Evolutionary conservation across 2,888 invertebrate species (phyloP), one percentile per base, ranked within the genome.

Genomic region (Xestoiulus laeticollis): DNA sequence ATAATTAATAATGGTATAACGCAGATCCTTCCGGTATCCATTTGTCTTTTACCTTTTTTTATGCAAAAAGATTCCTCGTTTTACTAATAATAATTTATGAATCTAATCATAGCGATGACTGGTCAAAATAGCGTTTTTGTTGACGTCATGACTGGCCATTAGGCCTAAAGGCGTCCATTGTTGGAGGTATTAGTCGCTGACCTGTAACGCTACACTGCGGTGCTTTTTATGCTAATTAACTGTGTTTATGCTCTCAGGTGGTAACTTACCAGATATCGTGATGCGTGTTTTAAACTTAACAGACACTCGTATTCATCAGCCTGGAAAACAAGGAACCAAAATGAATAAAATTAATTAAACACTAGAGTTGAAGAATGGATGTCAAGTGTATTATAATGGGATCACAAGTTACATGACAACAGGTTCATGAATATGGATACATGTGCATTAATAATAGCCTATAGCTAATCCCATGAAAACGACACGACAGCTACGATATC

Each of bases 291-390:
- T 5, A 98, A 93, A 91, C 97, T 97, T 92, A 97, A 96, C 93
- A 98, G 94, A 92, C 97, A 97, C 89, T 97, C 96, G 90, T 97
- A 93, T 92, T 98, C 98, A 91, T 98, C 97, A 53, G 97, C 93
- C 88, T 89, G 78, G 22, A 78, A 85, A 30, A 82, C 14, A 78
- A 83, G 38, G 90, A 90, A 68, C 85, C 85, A 87, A 89, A 89
- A 78, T 26, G 10, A 78, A 22, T 22, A 22, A 78, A 78, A 30
- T 78, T 78, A 78, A 78, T 78, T 78, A 78, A 78, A 78, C 30
- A 26, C 26, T 68, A 0, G 26, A 68, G 26, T 26, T 22, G 26
- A 30, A 78, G 78, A 14, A 78, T 78, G 78, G 30, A 14, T 26
- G 78, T 78, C 26, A 30, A 78, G 30, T 30, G 78, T 26, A 30